These are phyloP conservation scores for Dysidea cf. avara DNA, from an alignment of 37 sponge, comb jelly and placozoan species.

Conservation along the genomic window DNA sequence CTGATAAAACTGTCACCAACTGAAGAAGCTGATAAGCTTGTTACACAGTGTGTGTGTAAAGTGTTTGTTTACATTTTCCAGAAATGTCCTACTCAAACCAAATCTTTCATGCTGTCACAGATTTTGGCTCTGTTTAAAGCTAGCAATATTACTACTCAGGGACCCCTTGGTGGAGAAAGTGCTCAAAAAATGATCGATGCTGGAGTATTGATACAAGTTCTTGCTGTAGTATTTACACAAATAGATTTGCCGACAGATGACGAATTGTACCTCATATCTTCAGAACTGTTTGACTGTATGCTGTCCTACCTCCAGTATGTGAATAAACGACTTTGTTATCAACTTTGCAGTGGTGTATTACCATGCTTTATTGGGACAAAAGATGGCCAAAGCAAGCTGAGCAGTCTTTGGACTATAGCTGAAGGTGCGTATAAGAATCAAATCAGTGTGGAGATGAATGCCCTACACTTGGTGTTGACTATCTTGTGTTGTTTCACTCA, in stretches of 20 bases:
- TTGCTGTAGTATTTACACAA: too few species aligned
- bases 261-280: not conserved
- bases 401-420: conserved; percentile 41
- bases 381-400: not conserved
- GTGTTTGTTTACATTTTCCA: too few species aligned
- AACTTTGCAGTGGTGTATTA: not conserved
- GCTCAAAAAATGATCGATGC: too few species aligned
- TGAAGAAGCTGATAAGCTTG: too few species aligned
- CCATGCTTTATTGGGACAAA: conserved; percentile 33
- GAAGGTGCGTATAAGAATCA: not conserved
- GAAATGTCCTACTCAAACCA: too few species aligned
- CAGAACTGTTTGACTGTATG: not conserved
- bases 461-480: conserved; percentile 25
- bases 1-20: not conserved
- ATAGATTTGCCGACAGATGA: too few species aligned
- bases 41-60: too few species aligned
- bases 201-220: too few species aligned
- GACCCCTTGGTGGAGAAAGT: too few species aligned
- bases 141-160: too few species aligned
- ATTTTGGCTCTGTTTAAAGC: too few species aligned
- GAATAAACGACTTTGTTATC: not conserved
- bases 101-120: too few species aligned
- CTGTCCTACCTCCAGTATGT: not conserved
- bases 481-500: conserved; percentile 64
- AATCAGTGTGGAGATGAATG: conserved; percentile 5